A percentile compares a stretch with the other conserved stretches of the same genome.
phyloP scores from a whole-genome alignment of 1,140 invertebrate genomes.

The Sitobion miscanthi region DNA sequence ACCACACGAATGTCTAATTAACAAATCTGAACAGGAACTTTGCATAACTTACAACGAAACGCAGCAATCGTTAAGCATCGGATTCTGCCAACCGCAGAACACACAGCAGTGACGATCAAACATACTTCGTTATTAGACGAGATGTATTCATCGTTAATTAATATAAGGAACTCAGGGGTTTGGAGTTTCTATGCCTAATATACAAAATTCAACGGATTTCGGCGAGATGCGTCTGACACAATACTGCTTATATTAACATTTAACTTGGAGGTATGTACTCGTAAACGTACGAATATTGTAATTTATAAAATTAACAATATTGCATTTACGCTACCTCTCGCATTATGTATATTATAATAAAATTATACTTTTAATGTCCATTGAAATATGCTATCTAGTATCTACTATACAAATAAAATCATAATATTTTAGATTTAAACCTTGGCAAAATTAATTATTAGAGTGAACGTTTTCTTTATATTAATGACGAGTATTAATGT shows the following conservation, averaged over 20 bases:
- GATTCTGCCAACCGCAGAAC: constrained; percentile 42
- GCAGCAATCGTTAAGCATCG: constrained; percentile 28
- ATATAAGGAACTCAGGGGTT: constrained; percentile 35
- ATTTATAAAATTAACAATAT: not conserved
- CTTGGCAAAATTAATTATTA: not conserved
- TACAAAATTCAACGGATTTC: constrained; percentile 1
- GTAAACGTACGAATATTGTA: not conserved
- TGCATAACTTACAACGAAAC: constrained; percentile 28
- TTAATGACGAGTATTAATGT: not conserved
- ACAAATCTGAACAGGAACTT: constrained; percentile 42
- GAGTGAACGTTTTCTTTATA: not conserved
- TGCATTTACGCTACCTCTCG: not conserved
- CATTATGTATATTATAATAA: not conserved
- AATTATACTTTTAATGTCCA: not conserved
- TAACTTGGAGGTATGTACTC: not conserved
- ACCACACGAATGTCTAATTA: constrained; percentile 31
- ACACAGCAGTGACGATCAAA: constrained; percentile 42
- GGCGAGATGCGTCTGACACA: constrained; percentile 11
- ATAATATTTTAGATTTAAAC: not conserved
- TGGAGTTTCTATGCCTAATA: not conserved
- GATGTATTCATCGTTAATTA: constrained; percentile 43
- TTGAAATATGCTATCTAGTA: no score
- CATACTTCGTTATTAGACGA: constrained; percentile 29
- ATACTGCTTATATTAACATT: not conserved
- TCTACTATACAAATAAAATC: not conserved